Conservation (phyloP, 2,888 invertebrate genomes). For the Drosophila mercatorum region DNA sequence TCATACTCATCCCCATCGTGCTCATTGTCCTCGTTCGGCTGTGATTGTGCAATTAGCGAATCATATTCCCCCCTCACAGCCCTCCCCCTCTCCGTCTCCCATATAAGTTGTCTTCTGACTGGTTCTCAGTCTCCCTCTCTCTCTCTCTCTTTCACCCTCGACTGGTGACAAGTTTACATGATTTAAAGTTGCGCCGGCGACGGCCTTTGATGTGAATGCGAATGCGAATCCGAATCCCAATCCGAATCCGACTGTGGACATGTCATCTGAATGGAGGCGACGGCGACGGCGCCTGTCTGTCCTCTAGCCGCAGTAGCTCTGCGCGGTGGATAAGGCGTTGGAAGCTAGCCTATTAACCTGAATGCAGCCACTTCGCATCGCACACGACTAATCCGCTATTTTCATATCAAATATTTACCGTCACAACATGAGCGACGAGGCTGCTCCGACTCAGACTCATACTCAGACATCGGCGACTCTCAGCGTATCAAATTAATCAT, state of each 20-base stretch:
- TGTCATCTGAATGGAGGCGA: constrained; percentile 29
- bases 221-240: constrained; percentile 22
- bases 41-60: constrained; percentile 80
- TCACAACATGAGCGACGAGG: constrained; percentile 15
- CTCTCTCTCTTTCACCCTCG: constrained; percentile 37
- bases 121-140: constrained; percentile 28
- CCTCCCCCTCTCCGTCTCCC: neutral
- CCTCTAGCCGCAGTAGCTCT: constrained; percentile 1
- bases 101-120: constrained; percentile 1
- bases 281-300: constrained; percentile 23
- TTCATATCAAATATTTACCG: constrained; percentile 22
- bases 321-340: constrained; percentile 2
- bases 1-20: neutral
- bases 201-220: constrained; percentile 61
- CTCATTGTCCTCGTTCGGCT: constrained; percentile 32
- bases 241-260: constrained; percentile 18
- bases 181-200: constrained; percentile 58
- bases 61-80: constrained; percentile 32
- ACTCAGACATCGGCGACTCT: neutral
- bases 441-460: neutral
- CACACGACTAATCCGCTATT: constrained; percentile 31
- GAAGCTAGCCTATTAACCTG: constrained; percentile 54
- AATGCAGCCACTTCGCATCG: constrained; percentile 26
- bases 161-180: constrained; percentile 72
- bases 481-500: constrained; percentile 22